phyloP scores from a whole-genome alignment of 2,797 vertebrate genomes.

The Mycteria americana region DNA sequence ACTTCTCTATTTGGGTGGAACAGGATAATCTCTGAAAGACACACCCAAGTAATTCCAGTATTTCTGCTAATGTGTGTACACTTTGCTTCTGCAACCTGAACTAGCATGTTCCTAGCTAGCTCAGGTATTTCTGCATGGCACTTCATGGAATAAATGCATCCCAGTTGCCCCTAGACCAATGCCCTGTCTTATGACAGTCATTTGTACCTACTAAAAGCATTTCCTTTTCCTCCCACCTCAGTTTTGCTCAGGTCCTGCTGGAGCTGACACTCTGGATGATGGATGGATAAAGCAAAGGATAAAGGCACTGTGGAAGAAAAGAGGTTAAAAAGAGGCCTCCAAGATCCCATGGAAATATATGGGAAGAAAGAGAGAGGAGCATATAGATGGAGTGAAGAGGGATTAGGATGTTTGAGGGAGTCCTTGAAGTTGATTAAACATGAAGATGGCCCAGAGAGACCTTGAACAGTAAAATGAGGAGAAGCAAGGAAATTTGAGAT shows the following conservation, averaged over 20 bases:
- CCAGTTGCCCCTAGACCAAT: neutral
- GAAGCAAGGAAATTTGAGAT: neutral
- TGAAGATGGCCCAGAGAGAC: neutral
- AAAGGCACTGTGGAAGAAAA: neutral
- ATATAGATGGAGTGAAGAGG: neutral
- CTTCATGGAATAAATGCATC: constrained; percentile 20
- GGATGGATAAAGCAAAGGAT: neutral
- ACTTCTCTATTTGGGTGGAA: constrained; percentile 37
- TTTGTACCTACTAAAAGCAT: neutral
- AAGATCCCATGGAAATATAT: neutral
- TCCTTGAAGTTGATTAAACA: neutral
- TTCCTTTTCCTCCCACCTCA: neutral
- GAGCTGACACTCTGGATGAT: neutral
- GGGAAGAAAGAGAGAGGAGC: neutral
- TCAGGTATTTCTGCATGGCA: constrained; percentile 28
- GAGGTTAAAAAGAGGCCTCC: neutral
- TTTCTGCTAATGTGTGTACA: constrained; percentile 44
- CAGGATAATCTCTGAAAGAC: constrained; percentile 41
- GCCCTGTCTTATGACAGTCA: neutral
- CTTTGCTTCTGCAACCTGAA: constrained; percentile 49
- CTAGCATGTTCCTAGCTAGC: constrained; percentile 41
- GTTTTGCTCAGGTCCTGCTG: neutral
- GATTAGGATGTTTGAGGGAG: neutral
- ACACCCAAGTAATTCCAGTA: constrained; percentile 59
- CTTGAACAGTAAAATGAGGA: neutral